Conservation (phyloP, 2,797 vertebrate genomes). For the Cottoperca gobio region DNA sequence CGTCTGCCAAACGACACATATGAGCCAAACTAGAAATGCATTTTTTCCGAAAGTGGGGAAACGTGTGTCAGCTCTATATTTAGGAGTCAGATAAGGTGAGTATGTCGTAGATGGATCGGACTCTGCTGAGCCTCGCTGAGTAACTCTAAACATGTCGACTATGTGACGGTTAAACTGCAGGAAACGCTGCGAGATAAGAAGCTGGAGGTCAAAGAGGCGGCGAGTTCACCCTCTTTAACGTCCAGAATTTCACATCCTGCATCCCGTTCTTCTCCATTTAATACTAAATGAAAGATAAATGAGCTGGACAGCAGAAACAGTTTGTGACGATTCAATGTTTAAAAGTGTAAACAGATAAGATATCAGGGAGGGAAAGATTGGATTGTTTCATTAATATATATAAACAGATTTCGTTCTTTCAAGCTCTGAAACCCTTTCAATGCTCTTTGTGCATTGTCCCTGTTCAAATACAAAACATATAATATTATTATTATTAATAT, state of each 20-base stretch:
- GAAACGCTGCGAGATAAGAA: constrained; percentile 67
- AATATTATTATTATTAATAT: no score
- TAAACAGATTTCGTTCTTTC: no score
- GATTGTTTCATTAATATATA: no score
- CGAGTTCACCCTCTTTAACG: background rate
- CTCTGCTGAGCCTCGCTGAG: constrained; percentile 14
- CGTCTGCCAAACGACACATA: background rate
- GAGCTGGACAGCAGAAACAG: background rate
- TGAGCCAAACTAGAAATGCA: constrained; percentile 10
- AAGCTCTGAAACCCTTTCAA: no score
- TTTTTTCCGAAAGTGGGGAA: constrained; percentile 35
- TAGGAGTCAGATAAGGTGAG: constrained; percentile 65
- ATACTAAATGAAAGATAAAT: background rate
- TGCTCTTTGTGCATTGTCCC: no score
- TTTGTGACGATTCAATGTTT: no score
- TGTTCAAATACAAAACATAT: no score
- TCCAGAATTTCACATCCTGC: constrained; percentile 14
- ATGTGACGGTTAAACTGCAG: constrained; percentile 63
- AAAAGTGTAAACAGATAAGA: no score
- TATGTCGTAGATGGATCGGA: constrained; percentile 35
- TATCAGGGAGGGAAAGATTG: no score
- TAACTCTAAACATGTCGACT: constrained; percentile 60
- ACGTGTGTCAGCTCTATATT: constrained; percentile 61
- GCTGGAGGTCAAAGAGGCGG: constrained; percentile 47
- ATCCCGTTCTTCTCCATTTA: constrained; percentile 24